These are phyloP conservation scores for Catharus ustulatus DNA, from an alignment of 2,797 vertebrate species.

Conservation along the genomic window DNA sequence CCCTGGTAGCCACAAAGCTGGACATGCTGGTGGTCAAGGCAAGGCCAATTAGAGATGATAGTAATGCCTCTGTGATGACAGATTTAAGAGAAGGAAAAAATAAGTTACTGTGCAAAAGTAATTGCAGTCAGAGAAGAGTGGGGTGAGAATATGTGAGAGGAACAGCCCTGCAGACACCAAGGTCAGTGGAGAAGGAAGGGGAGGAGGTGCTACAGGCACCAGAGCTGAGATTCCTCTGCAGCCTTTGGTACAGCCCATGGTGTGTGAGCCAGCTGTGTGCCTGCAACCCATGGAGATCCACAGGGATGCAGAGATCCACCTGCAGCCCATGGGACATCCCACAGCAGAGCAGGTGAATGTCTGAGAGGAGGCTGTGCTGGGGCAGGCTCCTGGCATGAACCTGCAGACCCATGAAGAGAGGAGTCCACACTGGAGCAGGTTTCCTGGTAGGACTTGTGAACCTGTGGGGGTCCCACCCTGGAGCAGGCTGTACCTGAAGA, in stretches of 20 bases:
- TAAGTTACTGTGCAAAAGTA: background rate
- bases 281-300: background rate
- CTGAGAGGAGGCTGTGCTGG: background rate
- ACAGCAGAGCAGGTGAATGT: accelerated
- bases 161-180: background rate
- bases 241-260: accelerated
- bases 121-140: accelerated
- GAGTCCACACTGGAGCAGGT: background rate
- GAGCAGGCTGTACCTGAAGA: background rate
- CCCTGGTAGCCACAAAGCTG: background rate
- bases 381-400: background rate
- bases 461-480: too few relatives aligned
- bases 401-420: background rate
- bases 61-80: background rate
- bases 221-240: background rate
- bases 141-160: background rate
- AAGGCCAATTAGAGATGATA: background rate
- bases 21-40: background rate
- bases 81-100: background rate
- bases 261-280: background rate
- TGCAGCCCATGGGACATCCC: accelerated
- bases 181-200: background rate
- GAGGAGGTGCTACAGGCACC: background rate
- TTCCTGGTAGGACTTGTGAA: background rate
- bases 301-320: background rate